phyloP scores from a whole-genome alignment of 2,888 invertebrate genomes.

The Caenorhabditis sp. region DNA sequence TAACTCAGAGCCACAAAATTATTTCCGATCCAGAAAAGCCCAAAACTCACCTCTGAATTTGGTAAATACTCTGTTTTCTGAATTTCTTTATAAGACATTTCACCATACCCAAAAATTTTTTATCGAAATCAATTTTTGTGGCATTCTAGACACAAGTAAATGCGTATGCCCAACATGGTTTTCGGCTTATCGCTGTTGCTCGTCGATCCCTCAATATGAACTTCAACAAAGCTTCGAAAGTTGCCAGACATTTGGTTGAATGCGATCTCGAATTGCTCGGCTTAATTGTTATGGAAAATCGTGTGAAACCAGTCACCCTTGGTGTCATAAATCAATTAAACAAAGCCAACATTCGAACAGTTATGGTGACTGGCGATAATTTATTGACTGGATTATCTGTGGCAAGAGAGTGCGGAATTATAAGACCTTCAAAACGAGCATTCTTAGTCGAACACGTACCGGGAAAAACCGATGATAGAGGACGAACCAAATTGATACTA shows the following conservation, averaged over 20 bases:
- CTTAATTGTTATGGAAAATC: constrained; percentile 91
- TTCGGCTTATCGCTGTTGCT: constrained; percentile 75
- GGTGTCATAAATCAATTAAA: constrained; percentile 71
- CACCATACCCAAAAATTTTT: constrained; percentile 3
- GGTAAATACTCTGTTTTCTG: neutral
- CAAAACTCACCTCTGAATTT: too few relatives aligned
- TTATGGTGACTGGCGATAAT: constrained; percentile 94
- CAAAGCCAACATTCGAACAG: constrained; percentile 80
- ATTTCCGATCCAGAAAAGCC: too few relatives aligned
- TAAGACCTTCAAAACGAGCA: constrained; percentile 60
- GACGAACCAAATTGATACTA: constrained; percentile 41
- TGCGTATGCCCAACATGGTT: constrained; percentile 73
- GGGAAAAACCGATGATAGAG: constrained; percentile 40
- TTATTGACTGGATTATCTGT: constrained; percentile 90
- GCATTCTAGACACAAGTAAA: constrained; percentile 69
- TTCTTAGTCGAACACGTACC: constrained; percentile 51
- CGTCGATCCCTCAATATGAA: constrained; percentile 71
- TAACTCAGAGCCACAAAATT: too few relatives aligned
- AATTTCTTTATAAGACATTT: constrained; percentile 5
- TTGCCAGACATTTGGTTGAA: constrained; percentile 53
- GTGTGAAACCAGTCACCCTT: constrained; percentile 76
- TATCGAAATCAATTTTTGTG: neutral
- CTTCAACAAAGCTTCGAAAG: constrained; percentile 67
- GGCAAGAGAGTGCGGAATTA: constrained; percentile 81
- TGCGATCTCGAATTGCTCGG: constrained; percentile 80